Evolutionary conservation across 2,888 invertebrate genomes (phyloP), one percentile per base, ranked within the genome.

Genomic region (Drosophila mettleri): DNA sequence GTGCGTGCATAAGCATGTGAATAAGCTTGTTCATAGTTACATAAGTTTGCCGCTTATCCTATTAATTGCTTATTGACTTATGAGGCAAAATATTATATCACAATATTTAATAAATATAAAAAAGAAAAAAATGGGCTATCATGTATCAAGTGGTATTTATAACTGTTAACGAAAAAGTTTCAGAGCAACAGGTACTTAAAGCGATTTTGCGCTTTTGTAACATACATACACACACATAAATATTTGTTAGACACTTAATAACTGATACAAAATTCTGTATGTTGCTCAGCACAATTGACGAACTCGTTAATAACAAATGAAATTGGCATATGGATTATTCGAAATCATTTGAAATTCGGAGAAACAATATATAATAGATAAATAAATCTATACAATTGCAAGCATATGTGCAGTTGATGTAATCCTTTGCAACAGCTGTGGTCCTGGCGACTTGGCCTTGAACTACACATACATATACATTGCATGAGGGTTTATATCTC

Each of bases 101-200:
- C 8, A 34, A 16, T 24, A 20, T 34, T 24, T 45, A 24, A 24
- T 45, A 18, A 5, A 12, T 2, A 3, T 6, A 16, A 45, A 9
- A 43, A 45, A 9, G n/a, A 12, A 22, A 10, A 27, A 5, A 29
- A n/a, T 41, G 9, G 9, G 3, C 10, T 12, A 7, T 6, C 8
- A 12, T n/a, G 1, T 45, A 49, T 27, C 34, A 36, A 53, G 14
- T 36, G 41, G 4, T 29, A n/a, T n/a, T n/a, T n/a, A n/a, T n/a
- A n/a, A n/a, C n/a, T n/a, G n/a, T n/a, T n/a, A n/a, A n/a, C n/a
- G n/a, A n/a, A n/a, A n/a, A n/a, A n/a, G 2, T 27, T 31, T n/a
- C 4, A 6, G 8, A 7, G 29, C 63, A 34, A 62, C 33, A 62
- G 14, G 39, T 34, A 33, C 14, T 14, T 10, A 5, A 48, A 33